Conservation (phyloP, 2,797 vertebrate species). For the Nyctalus aviator region DNA sequence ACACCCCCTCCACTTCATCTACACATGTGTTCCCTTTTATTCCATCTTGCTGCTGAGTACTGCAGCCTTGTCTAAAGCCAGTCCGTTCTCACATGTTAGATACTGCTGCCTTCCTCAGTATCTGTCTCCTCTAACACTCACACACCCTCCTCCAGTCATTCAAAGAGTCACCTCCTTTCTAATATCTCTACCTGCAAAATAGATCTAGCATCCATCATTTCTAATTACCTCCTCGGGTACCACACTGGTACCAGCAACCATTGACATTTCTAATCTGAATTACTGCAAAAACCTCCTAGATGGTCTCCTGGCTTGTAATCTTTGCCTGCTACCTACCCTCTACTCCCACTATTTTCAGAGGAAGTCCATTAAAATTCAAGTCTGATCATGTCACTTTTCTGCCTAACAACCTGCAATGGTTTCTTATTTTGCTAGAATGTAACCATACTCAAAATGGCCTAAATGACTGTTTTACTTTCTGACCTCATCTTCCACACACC, state of each 20-base stretch:
- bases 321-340: background rate
- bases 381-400: background rate
- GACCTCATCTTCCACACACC: background rate
- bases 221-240: background rate
- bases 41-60: background rate
- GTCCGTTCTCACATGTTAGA: rapidly evolving
- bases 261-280: background rate
- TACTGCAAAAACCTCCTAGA: background rate
- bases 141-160: background rate
- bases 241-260: too few relatives aligned
- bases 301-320: background rate
- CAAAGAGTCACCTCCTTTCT: background rate
- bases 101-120: background rate
- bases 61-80: background rate
- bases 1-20: background rate
- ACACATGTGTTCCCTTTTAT: background rate
- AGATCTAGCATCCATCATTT: background rate
- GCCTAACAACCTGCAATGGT: background rate
- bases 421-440: background rate
- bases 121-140: background rate
- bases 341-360: background rate
- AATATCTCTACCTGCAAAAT: background rate
- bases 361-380: background rate
- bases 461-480: background rate
- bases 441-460: background rate